phyloP scores from a whole-genome alignment of 2,113 vertebrate genomes.

The Podarcis muralis region DNA sequence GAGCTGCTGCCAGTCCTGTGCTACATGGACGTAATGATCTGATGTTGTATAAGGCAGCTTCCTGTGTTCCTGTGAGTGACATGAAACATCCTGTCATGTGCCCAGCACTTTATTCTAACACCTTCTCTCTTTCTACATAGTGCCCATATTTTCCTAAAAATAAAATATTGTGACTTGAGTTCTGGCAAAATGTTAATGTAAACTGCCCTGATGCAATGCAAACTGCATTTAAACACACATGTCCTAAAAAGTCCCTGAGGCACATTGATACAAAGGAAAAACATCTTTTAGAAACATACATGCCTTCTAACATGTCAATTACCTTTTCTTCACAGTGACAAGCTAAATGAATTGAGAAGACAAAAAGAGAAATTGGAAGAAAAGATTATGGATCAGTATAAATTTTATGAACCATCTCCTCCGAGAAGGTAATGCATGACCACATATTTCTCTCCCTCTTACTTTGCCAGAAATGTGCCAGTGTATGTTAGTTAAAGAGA shows the following conservation, averaged over 20 bases:
- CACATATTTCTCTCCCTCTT: neutral
- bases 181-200: neutral
- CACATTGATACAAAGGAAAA: neutral
- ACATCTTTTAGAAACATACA: neutral
- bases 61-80: too few species aligned
- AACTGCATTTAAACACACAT: neutral
- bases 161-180: neutral
- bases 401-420: constrained; percentile 97
- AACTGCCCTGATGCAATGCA: neutral
- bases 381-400: constrained; percentile 99
- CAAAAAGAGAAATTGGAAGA: constrained; percentile 99
- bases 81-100: too few species aligned
- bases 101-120: neutral
- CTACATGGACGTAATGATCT: too few species aligned
- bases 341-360: constrained; percentile 94
- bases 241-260: neutral
- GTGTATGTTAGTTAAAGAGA: neutral
- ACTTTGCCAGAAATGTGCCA: neutral
- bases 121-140: neutral
- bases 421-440: constrained; percentile 86
- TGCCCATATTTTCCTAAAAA: neutral
- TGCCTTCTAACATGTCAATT: neutral
- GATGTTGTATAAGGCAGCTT: too few species aligned
- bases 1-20: too few species aligned
- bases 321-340: constrained; percentile 83